phyloP scores from a whole-genome alignment of 2,888 invertebrate species.

The Drosophila peninsularis region DNA sequence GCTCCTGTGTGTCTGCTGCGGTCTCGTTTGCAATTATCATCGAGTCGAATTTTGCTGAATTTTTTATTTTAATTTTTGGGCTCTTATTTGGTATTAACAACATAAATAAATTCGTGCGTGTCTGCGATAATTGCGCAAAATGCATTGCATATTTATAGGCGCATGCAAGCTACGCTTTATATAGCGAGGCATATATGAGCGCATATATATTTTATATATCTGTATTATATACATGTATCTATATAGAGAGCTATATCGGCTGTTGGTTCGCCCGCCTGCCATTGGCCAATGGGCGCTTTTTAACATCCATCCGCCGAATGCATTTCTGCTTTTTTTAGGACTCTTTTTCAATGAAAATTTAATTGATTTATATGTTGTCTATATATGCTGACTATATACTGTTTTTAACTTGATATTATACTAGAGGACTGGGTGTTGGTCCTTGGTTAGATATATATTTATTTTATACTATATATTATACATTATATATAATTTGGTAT shows the following conservation, averaged over 20 bases:
- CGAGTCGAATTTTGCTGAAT: slow-evolving; percentile 32
- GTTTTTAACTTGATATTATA: neutral
- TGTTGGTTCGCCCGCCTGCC: neutral
- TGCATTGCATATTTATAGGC: slow-evolving; percentile 66
- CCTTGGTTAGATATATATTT: too few relatives aligned
- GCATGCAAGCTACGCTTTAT: slow-evolving; percentile 29
- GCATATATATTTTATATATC: neutral
- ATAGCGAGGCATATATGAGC: neutral
- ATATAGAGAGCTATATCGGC: neutral
- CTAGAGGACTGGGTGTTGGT: too few relatives aligned
- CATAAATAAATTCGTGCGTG: slow-evolving; percentile 51
- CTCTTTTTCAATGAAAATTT: neutral
- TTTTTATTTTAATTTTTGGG: slow-evolving; percentile 31
- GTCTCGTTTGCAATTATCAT: slow-evolving; percentile 45
- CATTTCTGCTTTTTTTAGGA: neutral
- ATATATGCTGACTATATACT: too few relatives aligned
- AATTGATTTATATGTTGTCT: neutral
- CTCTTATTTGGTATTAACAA: slow-evolving; percentile 38
- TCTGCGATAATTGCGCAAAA: slow-evolving; percentile 58
- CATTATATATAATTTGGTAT: too few relatives aligned
- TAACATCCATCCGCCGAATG: neutral
- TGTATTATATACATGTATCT: neutral
- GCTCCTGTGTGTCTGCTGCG: slow-evolving; percentile 4
- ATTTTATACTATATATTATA: too few relatives aligned
- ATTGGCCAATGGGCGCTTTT: slow-evolving; percentile 29